These are phyloP conservation scores for Sciurus carolinensis DNA, from an alignment of 2,797 vertebrate species.

Conservation along the genomic window DNA sequence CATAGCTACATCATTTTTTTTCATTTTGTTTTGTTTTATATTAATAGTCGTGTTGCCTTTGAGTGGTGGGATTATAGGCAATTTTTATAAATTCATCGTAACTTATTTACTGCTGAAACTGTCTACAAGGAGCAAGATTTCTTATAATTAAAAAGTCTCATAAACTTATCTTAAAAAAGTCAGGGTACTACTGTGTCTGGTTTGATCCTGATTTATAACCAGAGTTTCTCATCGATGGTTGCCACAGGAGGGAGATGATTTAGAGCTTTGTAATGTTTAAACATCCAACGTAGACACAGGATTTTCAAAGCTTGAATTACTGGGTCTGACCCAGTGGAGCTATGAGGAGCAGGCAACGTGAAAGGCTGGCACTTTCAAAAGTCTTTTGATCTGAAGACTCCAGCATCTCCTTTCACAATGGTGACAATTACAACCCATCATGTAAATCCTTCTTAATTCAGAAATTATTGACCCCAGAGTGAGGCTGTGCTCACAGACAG, in stretches of 20 bases:
- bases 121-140: background rate
- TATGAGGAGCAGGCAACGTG: background rate
- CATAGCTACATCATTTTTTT: background rate
- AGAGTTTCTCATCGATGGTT: background rate
- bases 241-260: background rate
- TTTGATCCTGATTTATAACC: conserved; percentile 56
- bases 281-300: background rate
- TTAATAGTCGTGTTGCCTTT: background rate
- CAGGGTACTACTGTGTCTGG: background rate
- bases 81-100: background rate
- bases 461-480: conserved; percentile 55
- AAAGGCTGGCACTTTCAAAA: background rate
- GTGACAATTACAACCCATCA: background rate
- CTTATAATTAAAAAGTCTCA: conserved; percentile 22
- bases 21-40: background rate
- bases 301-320: conserved; percentile 30
- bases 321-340: background rate
- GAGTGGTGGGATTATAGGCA: background rate
- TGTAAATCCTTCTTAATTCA: conserved; percentile 54
- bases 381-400: conserved; percentile 24
- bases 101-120: conserved; percentile 6
- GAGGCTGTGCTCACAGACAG: background rate
- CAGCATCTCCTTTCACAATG: conserved; percentile 63
- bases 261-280: conserved; percentile 26
- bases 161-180: conserved; percentile 48